Percentiles rank a stretch among this genome's conserved stretches.
Evolutionary conservation across 2,888 invertebrate genomes (phyloP).

Genomic region (Torymus texanus): DNA sequence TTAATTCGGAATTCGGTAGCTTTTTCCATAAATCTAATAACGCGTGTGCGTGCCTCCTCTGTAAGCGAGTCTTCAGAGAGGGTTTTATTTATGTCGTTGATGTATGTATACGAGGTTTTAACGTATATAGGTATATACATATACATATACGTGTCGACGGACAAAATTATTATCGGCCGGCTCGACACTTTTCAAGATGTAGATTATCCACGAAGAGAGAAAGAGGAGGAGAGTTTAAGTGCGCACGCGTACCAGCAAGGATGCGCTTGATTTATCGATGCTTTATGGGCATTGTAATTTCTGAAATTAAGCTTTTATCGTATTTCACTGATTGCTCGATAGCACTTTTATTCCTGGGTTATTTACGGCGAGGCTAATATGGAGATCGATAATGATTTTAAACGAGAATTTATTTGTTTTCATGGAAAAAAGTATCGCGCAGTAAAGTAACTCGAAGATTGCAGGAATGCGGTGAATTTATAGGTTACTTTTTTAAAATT

Average conservation of each 20-base stretch:
- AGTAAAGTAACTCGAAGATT: too few species aligned
- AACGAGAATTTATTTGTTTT: not conserved
- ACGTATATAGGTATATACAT: too few species aligned
- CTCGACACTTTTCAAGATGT: conserved; percentile 48
- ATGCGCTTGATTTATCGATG: conserved; percentile 32
- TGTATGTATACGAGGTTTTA: not conserved
- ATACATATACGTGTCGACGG: not conserved
- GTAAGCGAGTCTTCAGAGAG: not conserved
- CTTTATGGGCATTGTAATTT: conserved; percentile 2
- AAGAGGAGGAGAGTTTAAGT: not conserved
- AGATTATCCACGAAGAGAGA: not conserved
- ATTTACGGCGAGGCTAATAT: too few species aligned
- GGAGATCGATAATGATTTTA: too few species aligned
- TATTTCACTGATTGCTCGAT: conserved; percentile 5
- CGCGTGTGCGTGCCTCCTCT: conserved; percentile 43
- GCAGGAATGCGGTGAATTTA: too few species aligned
- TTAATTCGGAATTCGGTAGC: conserved; percentile 69
- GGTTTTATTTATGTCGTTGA: conserved; percentile 3
- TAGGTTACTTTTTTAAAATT: too few species aligned
- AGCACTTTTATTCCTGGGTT: not conserved
- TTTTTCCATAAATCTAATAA: conserved; percentile 58
- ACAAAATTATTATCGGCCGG: conserved; percentile 47
- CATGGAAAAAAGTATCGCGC: not conserved
- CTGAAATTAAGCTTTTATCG: conserved; percentile 30
- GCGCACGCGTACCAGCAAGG: not conserved